Conservation (phyloP, 2,113 vertebrate species). For the Benitochromis conjunctus region DNA sequence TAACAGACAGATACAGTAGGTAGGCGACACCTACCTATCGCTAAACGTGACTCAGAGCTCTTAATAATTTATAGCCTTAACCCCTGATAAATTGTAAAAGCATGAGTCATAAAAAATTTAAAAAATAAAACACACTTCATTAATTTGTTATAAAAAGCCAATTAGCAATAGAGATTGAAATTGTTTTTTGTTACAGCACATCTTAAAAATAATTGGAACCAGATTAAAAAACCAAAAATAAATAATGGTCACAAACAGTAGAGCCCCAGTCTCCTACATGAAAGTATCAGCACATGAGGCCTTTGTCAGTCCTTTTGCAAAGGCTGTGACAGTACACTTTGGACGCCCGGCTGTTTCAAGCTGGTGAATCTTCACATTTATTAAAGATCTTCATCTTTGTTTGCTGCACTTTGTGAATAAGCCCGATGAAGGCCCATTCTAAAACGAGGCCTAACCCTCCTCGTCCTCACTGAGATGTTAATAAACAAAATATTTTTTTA, state of each 20-base stretch:
- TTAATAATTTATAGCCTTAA: background rate
- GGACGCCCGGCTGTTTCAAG: background rate
- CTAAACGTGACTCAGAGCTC: background rate
- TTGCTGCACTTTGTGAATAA: background rate
- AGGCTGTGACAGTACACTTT: background rate
- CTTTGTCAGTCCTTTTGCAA: background rate
- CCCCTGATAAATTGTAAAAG: background rate
- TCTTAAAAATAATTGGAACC: background rate
- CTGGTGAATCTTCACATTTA: background rate
- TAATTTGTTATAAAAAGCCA: background rate
- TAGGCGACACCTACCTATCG: background rate
- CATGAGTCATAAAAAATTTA: background rate
- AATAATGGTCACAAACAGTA: background rate
- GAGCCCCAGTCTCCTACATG: background rate
- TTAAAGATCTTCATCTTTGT: background rate
- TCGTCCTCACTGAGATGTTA: background rate
- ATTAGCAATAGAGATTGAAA: background rate
- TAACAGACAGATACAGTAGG: background rate
- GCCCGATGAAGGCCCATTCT: background rate
- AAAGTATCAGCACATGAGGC: background rate
- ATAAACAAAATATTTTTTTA: rapidly evolving
- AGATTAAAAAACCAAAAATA: background rate
- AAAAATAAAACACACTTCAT: background rate
- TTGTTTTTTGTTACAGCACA: rapidly evolving
- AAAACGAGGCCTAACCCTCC: rapidly evolving